These are phyloP conservation scores for Pecten maximus DNA, from an alignment of 2,888 invertebrate genomes.

Conservation along the genomic window DNA sequence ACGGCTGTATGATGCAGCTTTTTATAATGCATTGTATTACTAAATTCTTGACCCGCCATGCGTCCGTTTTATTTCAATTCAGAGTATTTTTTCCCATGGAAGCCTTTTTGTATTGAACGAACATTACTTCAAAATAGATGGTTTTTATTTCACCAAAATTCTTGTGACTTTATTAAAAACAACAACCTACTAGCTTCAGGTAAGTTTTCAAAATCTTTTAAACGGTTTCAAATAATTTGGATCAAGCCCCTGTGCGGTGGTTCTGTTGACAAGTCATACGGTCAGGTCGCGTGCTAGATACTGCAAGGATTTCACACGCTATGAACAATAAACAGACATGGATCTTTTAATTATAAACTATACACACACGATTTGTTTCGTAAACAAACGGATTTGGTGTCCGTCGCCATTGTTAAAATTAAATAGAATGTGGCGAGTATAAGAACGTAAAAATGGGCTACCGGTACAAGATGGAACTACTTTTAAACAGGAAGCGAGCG, in stretches of 20 bases:
- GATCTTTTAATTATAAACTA: neutral
- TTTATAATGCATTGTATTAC: too few species aligned
- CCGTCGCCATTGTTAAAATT: neutral
- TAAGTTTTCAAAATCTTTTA: too few species aligned
- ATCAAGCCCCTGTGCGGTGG: neutral
- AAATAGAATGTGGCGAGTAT: neutral
- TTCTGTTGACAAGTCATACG: neutral
- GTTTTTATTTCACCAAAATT: too few species aligned
- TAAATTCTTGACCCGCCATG: too few species aligned
- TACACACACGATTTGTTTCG: slow-evolving; percentile 25
- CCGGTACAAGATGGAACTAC: neutral
- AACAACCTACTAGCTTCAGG: too few species aligned
- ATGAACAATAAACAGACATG: neutral
- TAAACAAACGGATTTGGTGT: neutral
- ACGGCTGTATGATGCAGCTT: too few species aligned
- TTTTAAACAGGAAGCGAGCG: neutral
- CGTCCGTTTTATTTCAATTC: too few species aligned
- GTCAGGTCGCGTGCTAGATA: neutral
- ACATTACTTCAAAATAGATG: too few species aligned
- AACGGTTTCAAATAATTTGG: neutral
- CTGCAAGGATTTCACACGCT: neutral
- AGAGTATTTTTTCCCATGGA: too few species aligned
- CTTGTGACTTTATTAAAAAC: too few species aligned
- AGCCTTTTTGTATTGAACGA: too few species aligned
- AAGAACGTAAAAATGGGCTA: neutral